phyloP scores from a whole-genome alignment of 1,140 invertebrate genomes.

The Antheraea pernyi region DNA sequence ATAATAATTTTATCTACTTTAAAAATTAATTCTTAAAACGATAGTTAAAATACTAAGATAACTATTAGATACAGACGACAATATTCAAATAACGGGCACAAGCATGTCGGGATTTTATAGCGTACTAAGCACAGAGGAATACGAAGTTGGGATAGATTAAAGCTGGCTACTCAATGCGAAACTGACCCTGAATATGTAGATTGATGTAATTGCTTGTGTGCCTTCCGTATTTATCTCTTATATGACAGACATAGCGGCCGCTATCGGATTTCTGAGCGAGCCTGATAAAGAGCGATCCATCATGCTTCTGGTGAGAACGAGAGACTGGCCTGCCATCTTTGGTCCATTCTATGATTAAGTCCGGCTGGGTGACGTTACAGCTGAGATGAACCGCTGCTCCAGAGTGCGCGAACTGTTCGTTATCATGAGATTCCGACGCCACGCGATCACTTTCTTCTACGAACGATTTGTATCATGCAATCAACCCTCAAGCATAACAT shows the following conservation, averaged over 20 bases:
- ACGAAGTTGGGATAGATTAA: constrained; percentile 14
- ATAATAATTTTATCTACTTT: no score
- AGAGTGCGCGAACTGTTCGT: constrained; percentile 69
- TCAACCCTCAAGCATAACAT: constrained; percentile 35
- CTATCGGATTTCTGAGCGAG: constrained; percentile 81
- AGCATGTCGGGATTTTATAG: constrained; percentile 46
- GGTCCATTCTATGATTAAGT: constrained; percentile 74
- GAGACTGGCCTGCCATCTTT: constrained; percentile 77
- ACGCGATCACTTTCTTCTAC: constrained; percentile 55
- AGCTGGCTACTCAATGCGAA: constrained; percentile 40
- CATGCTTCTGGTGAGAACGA: constrained; percentile 41
- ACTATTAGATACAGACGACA: neutral
- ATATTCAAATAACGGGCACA: constrained; percentile 14
- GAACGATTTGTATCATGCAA: constrained; percentile 56
- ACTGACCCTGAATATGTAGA: constrained; percentile 86
- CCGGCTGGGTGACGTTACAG: constrained; percentile 77
- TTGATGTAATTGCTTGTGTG: constrained; percentile 83
- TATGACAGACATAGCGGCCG: constrained; percentile 86
- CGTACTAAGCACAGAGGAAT: constrained; percentile 15
- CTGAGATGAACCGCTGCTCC: constrained; percentile 81
- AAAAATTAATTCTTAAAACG: no score
- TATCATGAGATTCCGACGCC: constrained; percentile 53
- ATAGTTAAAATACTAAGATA: neutral
- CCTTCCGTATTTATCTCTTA: constrained; percentile 72
- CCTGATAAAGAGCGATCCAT: constrained; percentile 69